Evolutionary conservation across 1,140 invertebrate species (phyloP).

Genomic region (Tetranychus cinnabarinus): DNA sequence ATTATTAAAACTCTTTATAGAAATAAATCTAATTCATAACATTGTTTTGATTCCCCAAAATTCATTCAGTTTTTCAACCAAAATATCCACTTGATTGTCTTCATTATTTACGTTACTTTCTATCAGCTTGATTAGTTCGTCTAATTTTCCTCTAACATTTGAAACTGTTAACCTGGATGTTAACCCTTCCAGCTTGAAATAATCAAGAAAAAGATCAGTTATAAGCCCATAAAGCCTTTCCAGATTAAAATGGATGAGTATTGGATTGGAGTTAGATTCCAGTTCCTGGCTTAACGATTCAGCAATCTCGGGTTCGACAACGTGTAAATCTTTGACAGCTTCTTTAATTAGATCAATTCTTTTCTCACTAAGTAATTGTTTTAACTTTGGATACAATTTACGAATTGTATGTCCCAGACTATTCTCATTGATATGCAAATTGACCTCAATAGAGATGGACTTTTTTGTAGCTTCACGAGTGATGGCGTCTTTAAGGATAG

Average conservation of each 20-base stretch:
- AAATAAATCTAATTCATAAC: too few relatives aligned
- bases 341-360: neutral
- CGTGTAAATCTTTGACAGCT: slow-evolving; percentile 7
- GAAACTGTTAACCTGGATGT: neutral
- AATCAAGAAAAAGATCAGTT: slow-evolving; percentile 11
- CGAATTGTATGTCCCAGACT: slow-evolving; percentile 38
- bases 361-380: slow-evolving; percentile 15
- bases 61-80: slow-evolving; percentile 5
- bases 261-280: neutral
- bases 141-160: slow-evolving; percentile 1
- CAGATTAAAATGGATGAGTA: neutral
- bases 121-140: slow-evolving; percentile 4
- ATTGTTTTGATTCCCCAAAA: neutral
- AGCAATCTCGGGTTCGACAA: slow-evolving; percentile 5
- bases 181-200: slow-evolving; percentile 6
- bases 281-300: slow-evolving; percentile 3
- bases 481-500: slow-evolving; percentile 55
- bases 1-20: too few relatives aligned
- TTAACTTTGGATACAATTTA: slow-evolving; percentile 39
- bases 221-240: slow-evolving; percentile 10
- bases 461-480: slow-evolving; percentile 61
- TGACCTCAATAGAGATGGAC: slow-evolving; percentile 47
- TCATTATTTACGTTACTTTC: neutral
- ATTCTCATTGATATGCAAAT: slow-evolving; percentile 33
- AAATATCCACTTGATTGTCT: neutral